Evolutionary conservation across 2,888 invertebrate genomes (phyloP).

Genomic region (Hypena proboscidalis): DNA sequence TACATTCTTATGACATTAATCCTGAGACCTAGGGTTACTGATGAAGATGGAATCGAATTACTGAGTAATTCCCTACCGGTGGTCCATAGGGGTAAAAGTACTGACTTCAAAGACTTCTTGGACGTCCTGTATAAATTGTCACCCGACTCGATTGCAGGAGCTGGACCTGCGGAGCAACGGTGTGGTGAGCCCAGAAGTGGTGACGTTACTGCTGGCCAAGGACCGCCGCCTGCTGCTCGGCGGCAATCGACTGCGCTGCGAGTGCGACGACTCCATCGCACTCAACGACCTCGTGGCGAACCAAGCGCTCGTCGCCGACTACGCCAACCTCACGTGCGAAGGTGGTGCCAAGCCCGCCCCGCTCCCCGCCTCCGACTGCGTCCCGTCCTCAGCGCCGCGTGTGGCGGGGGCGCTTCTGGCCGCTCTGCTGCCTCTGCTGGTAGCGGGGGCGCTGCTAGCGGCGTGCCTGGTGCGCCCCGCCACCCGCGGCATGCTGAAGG

Average conservation of each 20-base stretch:
- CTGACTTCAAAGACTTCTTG: too few species aligned
- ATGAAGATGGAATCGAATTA: too few species aligned
- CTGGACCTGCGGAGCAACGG: constrained; percentile 28
- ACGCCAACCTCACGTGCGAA: constrained; percentile 5
- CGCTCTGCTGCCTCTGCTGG: constrained; percentile 25
- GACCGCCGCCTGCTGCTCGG: constrained; percentile 8
- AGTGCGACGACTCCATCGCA: constrained; percentile 9
- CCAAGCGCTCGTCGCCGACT: background rate
- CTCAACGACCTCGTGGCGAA: background rate
- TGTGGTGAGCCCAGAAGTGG: background rate
- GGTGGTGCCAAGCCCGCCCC: constrained; percentile 5
- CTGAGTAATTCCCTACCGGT: too few species aligned
- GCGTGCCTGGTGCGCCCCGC: constrained; percentile 21
- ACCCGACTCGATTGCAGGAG: too few species aligned
- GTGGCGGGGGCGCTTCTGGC: constrained; percentile 11
- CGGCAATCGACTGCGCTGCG: constrained; percentile 24
- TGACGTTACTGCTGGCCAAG: constrained; percentile 9
- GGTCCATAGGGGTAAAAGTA: too few species aligned
- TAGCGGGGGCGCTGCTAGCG: constrained; percentile 19
- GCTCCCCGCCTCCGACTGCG: background rate
- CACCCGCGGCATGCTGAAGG: constrained; percentile 34
- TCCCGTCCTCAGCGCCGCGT: constrained; percentile 2
- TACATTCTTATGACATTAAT: too few species aligned
- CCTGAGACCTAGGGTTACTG: too few species aligned
- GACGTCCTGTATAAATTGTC: too few species aligned